Evolutionary conservation across 2,888 invertebrate species (phyloP), one percentile per base, ranked within the genome.

Genomic region (Lagria hirta): DNA sequence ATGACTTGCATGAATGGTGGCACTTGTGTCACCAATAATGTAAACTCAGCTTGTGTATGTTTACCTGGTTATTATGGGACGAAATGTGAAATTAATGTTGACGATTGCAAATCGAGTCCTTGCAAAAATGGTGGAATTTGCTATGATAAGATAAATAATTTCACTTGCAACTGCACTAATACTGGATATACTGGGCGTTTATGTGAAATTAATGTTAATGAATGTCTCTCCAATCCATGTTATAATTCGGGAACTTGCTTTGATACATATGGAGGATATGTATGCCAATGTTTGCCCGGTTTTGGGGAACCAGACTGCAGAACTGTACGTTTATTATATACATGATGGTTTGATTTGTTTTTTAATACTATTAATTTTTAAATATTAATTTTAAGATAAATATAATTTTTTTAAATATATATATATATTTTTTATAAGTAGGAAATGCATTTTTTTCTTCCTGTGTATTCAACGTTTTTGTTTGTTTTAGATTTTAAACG

Each of bases 1-100:
- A 81, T 80, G 60, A 89, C 90, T 1, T 95, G 95, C 65, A 73
- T 76, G 49, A 86, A 92, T 72, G 86, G 85, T 64, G 91, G 84
- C 44, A 81, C 81, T 52, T 93, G 92, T 68, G 74, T 78, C 52
- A 82, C 85, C 49, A 74, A 79, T 18, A 72, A 76, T 1, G 71
- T 76, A 1, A 79, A 77, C 24, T 75, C 57, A 1, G 43, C 43
- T 2, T 65, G 65, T 27, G 28, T 43, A 2, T 65, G 65, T 34
- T 42, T 42, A 20, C 53, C 55, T 2, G 44, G 48, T 20, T 49
- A 48, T 34, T 28, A 33, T 26, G 88, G 88, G 0, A 70, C 69
- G 30, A 74, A 79, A 58, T 88, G 88, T 68, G 88, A 89, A 67
- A 76, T 74, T 13, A 83, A 89, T 64, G 73, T 83, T 45, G 84